Conservation (phyloP, 2,797 vertebrate species). For the Tarsius wallacei region DNA sequence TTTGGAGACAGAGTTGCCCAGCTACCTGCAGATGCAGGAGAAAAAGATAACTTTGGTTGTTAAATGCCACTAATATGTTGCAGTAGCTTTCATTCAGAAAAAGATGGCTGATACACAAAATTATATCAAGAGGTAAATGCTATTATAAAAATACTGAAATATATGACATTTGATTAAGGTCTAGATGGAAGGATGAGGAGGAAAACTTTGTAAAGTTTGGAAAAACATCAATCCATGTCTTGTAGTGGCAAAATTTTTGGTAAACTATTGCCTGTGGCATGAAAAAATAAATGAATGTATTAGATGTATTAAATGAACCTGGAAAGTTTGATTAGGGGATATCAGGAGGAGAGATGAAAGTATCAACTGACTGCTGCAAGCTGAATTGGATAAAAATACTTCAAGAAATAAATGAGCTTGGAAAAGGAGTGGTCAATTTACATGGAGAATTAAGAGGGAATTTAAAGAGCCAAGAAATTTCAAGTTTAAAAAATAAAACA, state of each 20-base stretch:
- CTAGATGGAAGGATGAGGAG: background rate
- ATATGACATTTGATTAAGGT: background rate
- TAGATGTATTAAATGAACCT: background rate
- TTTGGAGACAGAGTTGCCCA: background rate
- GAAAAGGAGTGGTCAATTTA: background rate
- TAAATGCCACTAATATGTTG: background rate
- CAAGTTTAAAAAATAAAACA: conserved; percentile 14
- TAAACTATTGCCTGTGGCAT: background rate
- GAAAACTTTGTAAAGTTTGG: background rate
- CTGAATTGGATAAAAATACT: background rate
- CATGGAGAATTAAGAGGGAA: background rate
- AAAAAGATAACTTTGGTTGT: background rate
- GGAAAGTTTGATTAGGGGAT: background rate
- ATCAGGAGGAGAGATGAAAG: background rate
- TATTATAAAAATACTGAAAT: background rate
- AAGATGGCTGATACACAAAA: background rate
- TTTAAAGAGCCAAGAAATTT: background rate
- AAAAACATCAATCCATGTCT: background rate
- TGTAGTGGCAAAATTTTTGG: background rate
- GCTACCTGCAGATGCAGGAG: background rate
- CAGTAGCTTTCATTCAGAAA: background rate
- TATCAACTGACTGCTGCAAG: background rate
- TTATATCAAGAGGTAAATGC: background rate
- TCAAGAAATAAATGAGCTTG: background rate
- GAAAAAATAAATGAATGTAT: background rate